Evolutionary conservation across 2,113 vertebrate species (phyloP).

Genomic region (Rhinolophus sinicus): DNA sequence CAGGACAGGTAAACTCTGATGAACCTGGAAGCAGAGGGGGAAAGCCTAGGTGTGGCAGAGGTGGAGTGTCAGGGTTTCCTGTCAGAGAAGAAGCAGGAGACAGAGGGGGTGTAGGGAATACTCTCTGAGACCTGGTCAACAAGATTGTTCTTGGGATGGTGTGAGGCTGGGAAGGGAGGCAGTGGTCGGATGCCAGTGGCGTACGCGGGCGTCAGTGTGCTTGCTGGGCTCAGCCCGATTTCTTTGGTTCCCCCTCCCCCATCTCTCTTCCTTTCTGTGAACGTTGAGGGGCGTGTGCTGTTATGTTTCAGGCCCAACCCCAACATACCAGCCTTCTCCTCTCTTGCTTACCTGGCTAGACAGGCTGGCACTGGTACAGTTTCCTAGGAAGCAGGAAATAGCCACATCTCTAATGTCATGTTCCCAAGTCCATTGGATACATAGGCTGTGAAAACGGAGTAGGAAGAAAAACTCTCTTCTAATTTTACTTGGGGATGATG

Average conservation of each 20-base stretch:
- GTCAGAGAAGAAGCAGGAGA: not conserved
- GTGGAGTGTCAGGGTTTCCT: accelerated
- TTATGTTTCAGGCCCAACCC: not conserved
- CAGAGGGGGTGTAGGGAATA: not conserved
- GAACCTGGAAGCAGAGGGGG: not conserved
- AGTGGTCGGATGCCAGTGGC: not conserved
- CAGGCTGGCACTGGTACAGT: not conserved
- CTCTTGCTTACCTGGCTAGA: not conserved
- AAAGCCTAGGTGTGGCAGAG: not conserved
- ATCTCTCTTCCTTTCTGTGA: not conserved
- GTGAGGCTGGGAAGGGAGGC: not conserved
- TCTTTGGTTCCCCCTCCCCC: not conserved
- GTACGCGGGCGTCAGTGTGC: not conserved
- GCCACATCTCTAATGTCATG: not conserved
- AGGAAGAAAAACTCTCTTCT: not conserved
- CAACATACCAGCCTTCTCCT: not conserved
- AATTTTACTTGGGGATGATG: not conserved
- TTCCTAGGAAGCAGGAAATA: not conserved
- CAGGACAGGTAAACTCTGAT: not conserved
- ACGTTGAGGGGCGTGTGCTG: accelerated
- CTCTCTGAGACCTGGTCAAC: not conserved
- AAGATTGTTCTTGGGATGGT: not conserved
- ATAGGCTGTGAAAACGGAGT: not conserved
- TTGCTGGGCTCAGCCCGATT: not conserved
- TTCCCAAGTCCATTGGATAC: not conserved